Percentiles rank a stretch among this genome's conserved stretches.
phyloP scores from a whole-genome alignment of 2,888 invertebrate genomes.

The Thyatira batis region DNA sequence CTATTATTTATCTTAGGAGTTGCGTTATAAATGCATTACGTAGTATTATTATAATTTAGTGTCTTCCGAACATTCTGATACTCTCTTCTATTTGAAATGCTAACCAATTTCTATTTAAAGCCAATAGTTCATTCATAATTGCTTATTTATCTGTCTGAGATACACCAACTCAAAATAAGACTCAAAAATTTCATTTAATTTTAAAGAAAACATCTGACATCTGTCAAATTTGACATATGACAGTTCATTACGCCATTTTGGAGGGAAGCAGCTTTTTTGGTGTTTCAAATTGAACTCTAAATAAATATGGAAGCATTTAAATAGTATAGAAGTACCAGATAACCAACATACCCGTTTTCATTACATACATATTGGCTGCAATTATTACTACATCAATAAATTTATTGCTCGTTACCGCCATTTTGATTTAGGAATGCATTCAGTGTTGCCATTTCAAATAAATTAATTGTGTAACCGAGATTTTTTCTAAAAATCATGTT shows the following conservation, averaged over 20 bases:
- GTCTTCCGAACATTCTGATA: constrained; percentile 36
- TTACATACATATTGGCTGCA: constrained; percentile 69
- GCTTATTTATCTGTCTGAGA: too few relatives aligned
- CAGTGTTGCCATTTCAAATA: too few relatives aligned
- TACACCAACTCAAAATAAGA: too few relatives aligned
- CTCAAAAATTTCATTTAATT: too few relatives aligned
- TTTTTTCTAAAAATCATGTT: too few relatives aligned
- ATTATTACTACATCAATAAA: neutral
- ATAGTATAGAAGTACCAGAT: constrained; percentile 30
- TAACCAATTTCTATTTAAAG: neutral
- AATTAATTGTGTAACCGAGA: too few relatives aligned
- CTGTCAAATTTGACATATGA: neutral
- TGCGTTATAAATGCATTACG: constrained; percentile 73
- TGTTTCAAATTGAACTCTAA: neutral
- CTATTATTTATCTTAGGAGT: constrained; percentile 38
- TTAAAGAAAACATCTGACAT: too few relatives aligned
- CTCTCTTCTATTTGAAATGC: constrained; percentile 15
- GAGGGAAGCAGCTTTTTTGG: neutral
- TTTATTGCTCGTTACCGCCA: neutral
- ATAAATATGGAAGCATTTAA: neutral
- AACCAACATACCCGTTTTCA: constrained; percentile 39
- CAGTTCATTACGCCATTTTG: neutral
- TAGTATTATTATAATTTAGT: constrained; percentile 53
- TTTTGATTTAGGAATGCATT: neutral
- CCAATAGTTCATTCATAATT: neutral